These are phyloP conservation scores for Micromesistius poutassou DNA, from an alignment of 2,797 vertebrate genomes.

Conservation along the genomic window DNA sequence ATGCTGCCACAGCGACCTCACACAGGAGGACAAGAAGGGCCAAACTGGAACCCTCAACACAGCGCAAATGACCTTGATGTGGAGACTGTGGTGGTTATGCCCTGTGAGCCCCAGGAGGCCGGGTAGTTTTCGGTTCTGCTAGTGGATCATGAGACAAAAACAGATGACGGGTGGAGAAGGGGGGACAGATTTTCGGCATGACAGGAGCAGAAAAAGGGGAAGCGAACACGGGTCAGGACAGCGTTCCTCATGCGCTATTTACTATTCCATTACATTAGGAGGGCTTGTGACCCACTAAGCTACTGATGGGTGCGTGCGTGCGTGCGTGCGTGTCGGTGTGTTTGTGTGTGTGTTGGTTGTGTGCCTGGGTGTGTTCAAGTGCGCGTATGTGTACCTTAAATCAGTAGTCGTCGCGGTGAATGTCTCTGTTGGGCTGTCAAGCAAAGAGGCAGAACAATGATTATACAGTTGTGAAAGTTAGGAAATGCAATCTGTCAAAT, in stretches of 20 bases:
- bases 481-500: background rate
- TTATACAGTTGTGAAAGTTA: slow-evolving; percentile 42
- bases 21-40: background rate
- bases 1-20: background rate
- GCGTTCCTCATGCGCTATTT: slow-evolving; percentile 63
- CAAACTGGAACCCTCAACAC: background rate
- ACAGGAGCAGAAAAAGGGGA: slow-evolving; percentile 40
- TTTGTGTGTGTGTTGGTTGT: slow-evolving; percentile 1
- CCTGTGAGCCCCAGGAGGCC: slow-evolving; percentile 37
- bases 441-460: slow-evolving; percentile 31
- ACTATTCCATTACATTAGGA: slow-evolving; percentile 44
- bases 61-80: slow-evolving; percentile 48
- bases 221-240: slow-evolving; percentile 53
- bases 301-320: slow-evolving; percentile 38
- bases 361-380: background rate
- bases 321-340: slow-evolving; percentile 14
- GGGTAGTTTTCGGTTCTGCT: slow-evolving; percentile 38
- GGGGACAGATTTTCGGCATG: slow-evolving; percentile 32
- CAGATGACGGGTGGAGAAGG: slow-evolving; percentile 9
- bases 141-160: background rate
- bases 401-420: slow-evolving; percentile 55
- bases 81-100: slow-evolving; percentile 37
- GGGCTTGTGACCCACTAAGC: slow-evolving; percentile 47
- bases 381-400: slow-evolving; percentile 23
- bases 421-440: slow-evolving; percentile 54